Evolutionary conservation across 2,888 invertebrate genomes (phyloP).

Genomic region (Ormyrus rosae): DNA sequence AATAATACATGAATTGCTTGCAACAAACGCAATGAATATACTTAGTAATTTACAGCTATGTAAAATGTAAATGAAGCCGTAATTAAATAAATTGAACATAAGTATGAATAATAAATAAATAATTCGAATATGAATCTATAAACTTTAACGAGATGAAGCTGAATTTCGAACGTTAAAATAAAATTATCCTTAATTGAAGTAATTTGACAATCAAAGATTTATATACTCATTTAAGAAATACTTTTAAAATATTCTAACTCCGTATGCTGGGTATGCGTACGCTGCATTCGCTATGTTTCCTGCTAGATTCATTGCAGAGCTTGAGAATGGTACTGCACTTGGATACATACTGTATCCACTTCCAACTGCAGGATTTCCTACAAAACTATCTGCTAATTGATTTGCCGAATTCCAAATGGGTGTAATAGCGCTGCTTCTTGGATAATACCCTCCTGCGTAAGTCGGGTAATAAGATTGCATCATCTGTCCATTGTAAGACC

Average conservation of each 20-base stretch:
- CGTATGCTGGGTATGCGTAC: not conserved
- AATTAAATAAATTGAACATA: not conserved
- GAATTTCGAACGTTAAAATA: too few relatives aligned
- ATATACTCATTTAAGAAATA: too few relatives aligned
- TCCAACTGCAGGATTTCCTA: too few relatives aligned
- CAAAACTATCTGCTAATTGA: slow-evolving; percentile 14
- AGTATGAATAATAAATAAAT: not conserved
- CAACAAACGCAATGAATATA: too few relatives aligned
- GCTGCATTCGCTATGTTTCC: not conserved
- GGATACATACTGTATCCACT: too few relatives aligned
- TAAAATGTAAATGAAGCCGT: not conserved
- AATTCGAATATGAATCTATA: not conserved
- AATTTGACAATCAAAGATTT: too few relatives aligned
- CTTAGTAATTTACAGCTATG: too few relatives aligned
- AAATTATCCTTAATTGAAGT: too few relatives aligned
- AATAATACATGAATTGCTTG: not conserved
- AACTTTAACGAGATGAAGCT: too few relatives aligned
- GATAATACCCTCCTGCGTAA: slow-evolving; percentile 14
- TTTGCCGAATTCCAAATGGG: slow-evolving; percentile 12
- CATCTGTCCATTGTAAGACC: too few relatives aligned
- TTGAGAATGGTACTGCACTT: not conserved
- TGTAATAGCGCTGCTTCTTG: not conserved
- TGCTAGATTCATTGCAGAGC: slow-evolving; percentile 5
- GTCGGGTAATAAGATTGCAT: not conserved
- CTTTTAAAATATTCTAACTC: not conserved